A percentile compares a stretch with the other conserved stretches of the same genome.
Evolutionary conservation across 2,888 invertebrate species (phyloP).

Genomic region (Tribolium freemani): DNA sequence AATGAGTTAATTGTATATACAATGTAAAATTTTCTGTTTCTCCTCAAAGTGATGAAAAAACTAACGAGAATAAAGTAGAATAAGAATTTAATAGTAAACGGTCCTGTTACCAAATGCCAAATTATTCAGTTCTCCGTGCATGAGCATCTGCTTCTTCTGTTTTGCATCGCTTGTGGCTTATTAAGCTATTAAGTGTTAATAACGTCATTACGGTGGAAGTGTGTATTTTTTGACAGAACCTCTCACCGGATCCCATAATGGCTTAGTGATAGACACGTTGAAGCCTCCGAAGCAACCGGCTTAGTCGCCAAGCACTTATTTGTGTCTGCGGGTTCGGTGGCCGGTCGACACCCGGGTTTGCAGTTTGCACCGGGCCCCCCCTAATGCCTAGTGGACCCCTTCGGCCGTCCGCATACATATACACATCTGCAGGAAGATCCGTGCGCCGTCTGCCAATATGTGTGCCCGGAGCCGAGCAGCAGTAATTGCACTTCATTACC

Average conservation of each 20-base stretch:
- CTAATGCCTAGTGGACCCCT: conserved; percentile 47
- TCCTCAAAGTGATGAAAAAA: too few species aligned
- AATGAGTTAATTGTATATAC: too few species aligned
- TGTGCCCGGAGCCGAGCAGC: conserved; percentile 2
- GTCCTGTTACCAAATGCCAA: too few species aligned
- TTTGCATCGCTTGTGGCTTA: not conserved
- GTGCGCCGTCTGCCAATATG: conserved; percentile 28
- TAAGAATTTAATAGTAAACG: too few species aligned
- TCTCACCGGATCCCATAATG: not conserved
- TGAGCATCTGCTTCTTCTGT: not conserved
- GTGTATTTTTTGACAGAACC: not conserved
- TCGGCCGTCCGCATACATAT: conserved; percentile 37
- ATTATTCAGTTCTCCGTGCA: too few species aligned
- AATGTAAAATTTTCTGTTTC: too few species aligned
- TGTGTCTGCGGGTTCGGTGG: conserved; percentile 66
- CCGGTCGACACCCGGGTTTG: conserved; percentile 64
- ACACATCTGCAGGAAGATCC: conserved; percentile 37
- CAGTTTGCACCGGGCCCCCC: conserved; percentile 50
- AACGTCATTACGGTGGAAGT: not conserved
- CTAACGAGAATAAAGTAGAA: too few species aligned
- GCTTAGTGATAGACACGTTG: not conserved
- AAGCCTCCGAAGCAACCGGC: conserved; percentile 35
- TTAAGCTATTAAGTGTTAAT: not conserved
- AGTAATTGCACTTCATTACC: conserved; percentile 38
- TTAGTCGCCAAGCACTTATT: conserved; percentile 49